phyloP scores from a whole-genome alignment of 2,113 vertebrate species.

The Dasyornis broadbenti region DNA sequence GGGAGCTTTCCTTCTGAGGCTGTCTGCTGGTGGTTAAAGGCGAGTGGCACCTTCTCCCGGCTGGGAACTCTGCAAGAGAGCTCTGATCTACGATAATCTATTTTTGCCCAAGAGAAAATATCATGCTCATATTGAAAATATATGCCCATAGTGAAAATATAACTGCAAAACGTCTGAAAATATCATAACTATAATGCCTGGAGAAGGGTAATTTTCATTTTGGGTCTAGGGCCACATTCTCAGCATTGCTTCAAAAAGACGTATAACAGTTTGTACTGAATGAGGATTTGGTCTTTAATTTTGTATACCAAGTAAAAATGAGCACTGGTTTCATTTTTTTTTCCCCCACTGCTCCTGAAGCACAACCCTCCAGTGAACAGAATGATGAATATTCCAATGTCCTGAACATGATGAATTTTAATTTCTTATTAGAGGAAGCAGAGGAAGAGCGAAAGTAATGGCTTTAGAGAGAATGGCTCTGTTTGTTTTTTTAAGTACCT shows the following conservation, averaged over 20 bases:
- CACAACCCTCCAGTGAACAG: background rate
- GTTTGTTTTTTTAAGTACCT: slow-evolving; percentile 7
- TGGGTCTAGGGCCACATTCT: background rate
- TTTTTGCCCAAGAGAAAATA: background rate
- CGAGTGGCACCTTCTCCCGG: background rate
- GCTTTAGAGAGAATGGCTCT: slow-evolving; percentile 4
- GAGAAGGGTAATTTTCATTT: background rate
- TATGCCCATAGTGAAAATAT: background rate
- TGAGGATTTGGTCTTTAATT: background rate
- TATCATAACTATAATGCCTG: background rate
- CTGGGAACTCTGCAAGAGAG: background rate
- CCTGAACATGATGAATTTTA: slow-evolving; percentile 38
- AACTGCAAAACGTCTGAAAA: background rate
- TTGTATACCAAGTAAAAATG: background rate
- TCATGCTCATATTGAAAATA: background rate
- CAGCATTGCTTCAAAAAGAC: background rate
- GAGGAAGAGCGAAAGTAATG: slow-evolving; percentile 26
- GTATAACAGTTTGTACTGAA: background rate
- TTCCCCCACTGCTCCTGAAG: background rate
- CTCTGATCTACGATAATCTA: background rate
- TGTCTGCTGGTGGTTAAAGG: background rate
- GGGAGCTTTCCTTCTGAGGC: background rate
- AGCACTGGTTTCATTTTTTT: background rate
- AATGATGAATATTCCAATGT: slow-evolving; percentile 34
- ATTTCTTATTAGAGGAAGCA: slow-evolving; percentile 45